Percentiles rank a stretch among this genome's conserved stretches.
phyloP scores from a whole-genome alignment of 2,113 vertebrate species.

The Thunnus thynnus region DNA sequence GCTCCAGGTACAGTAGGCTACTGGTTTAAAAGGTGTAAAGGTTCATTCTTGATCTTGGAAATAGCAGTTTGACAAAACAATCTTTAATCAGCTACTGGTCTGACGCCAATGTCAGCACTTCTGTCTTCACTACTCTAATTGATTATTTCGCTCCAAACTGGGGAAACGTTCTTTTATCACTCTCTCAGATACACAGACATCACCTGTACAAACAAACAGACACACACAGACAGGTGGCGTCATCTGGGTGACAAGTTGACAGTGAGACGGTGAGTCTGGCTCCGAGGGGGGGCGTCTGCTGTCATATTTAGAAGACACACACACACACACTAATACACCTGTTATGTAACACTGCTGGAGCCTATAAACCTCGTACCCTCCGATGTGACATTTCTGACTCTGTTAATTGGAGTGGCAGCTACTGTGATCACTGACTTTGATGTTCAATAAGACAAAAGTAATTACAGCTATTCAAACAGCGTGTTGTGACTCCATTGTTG shows the following conservation, averaged over 20 bases:
- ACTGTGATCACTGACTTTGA: slow-evolving; percentile 44
- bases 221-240: slow-evolving; percentile 58
- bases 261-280: slow-evolving; percentile 63
- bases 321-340: slow-evolving; percentile 34
- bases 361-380: not conserved
- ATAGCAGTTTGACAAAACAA: not conserved
- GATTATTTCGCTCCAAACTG: slow-evolving; percentile 23
- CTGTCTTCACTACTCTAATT: not conserved
- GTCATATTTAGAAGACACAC: slow-evolving; percentile 57
- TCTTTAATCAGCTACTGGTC: not conserved
- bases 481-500: slow-evolving; percentile 15
- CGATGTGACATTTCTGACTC: slow-evolving; percentile 20
- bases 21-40: not conserved
- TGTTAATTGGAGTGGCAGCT: slow-evolving; percentile 43
- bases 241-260: slow-evolving; percentile 57
- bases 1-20: too few species aligned
- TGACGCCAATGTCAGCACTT: not conserved
- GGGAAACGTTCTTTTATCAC: slow-evolving; percentile 25
- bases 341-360: slow-evolving; percentile 50
- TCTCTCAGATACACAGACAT: slow-evolving; percentile 26
- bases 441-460: slow-evolving; percentile 38
- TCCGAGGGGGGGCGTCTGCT: slow-evolving; percentile 41
- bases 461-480: slow-evolving; percentile 38
- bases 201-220: slow-evolving; percentile 61
- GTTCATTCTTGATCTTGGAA: not conserved